Evolutionary conservation across 2,888 invertebrate genomes (phyloP).

Genomic region (Campoplex capitator): DNA sequence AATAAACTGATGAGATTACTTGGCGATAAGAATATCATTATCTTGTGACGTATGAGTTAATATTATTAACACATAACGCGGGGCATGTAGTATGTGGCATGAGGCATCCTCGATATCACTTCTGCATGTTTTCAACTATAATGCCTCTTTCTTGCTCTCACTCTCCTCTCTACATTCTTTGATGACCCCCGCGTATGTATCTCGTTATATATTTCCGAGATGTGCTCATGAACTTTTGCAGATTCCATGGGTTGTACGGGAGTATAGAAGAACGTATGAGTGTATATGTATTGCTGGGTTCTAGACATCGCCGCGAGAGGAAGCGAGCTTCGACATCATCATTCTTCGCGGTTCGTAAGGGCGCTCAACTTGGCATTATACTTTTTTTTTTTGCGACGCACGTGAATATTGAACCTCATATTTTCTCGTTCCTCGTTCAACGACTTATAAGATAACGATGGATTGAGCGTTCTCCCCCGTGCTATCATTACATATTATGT

Average conservation of each 20-base stretch:
- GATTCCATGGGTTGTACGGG: not conserved
- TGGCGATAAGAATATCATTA: not conserved
- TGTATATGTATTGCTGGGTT: not conserved
- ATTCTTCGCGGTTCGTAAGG: constrained; percentile 48
- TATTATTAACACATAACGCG: constrained; percentile 54
- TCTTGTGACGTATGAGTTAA: constrained; percentile 31
- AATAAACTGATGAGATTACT: not conserved
- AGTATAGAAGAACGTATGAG: not conserved
- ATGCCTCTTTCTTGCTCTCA: constrained; percentile 21
- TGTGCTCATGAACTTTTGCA: constrained; percentile 11
- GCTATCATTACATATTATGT: not conserved
- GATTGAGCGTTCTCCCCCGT: not conserved
- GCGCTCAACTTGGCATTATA: constrained; percentile 47
- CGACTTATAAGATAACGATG: constrained; percentile 19
- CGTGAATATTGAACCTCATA: not conserved
- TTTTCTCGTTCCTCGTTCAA: constrained; percentile 11
- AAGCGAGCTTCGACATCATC: constrained; percentile 53
- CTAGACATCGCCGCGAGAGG: constrained; percentile 5
- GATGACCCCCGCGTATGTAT: constrained; percentile 10
- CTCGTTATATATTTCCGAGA: constrained; percentile 17
- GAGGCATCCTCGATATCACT: constrained; percentile 37
- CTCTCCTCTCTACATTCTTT: not conserved
- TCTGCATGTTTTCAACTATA: constrained; percentile 39
- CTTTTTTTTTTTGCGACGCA: not conserved
- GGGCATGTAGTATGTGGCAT: constrained; percentile 30